A percentile compares a stretch with the other conserved stretches of the same genome.
phyloP scores from a whole-genome alignment of 2,888 invertebrate species.

The Philhelius pedissequus region DNA sequence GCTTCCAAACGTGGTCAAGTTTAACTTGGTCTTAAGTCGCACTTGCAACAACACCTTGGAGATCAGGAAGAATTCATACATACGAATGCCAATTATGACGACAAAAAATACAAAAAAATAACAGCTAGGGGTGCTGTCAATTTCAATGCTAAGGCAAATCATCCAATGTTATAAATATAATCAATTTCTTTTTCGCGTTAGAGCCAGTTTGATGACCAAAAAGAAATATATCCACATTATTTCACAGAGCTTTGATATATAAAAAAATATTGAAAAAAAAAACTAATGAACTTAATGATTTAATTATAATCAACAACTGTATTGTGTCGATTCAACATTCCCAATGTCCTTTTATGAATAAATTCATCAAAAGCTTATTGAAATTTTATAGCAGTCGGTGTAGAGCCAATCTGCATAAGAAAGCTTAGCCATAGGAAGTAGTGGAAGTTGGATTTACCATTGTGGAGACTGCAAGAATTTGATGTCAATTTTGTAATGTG shows the following conservation, averaged over 20 bases:
- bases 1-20: not conserved
- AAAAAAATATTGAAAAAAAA: not conserved
- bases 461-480: too few relatives aligned
- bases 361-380: not conserved
- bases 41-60: not conserved
- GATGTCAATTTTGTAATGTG: too few relatives aligned
- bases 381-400: not conserved
- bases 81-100: not conserved
- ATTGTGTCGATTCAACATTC: not conserved
- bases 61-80: slow-evolving; percentile 6
- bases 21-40: not conserved
- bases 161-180: not conserved
- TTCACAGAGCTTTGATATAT: not conserved
- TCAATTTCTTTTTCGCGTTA: not conserved
- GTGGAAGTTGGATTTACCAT: too few relatives aligned
- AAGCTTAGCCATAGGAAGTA: too few relatives aligned
- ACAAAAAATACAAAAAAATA: too few relatives aligned
- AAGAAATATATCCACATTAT: not conserved
- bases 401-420: not conserved
- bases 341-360: not conserved
- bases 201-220: not conserved
- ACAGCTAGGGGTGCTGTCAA: not conserved
- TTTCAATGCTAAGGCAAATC: not conserved
- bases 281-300: not conserved
- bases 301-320: not conserved